These are phyloP conservation scores for Anaspis maculata DNA, from an alignment of 2,888 invertebrate genomes.

Conservation along the genomic window DNA sequence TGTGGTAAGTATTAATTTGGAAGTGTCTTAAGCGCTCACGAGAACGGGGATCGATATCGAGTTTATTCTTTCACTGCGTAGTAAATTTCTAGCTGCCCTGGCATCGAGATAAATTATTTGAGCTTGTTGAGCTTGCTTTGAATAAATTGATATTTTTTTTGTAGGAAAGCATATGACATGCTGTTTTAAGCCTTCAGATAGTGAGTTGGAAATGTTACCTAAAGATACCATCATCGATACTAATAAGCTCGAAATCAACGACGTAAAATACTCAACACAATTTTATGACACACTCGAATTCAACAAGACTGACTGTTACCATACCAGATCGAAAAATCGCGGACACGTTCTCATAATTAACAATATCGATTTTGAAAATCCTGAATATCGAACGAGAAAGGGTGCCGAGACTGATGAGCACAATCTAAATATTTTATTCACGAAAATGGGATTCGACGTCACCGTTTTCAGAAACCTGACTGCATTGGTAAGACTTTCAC, in stretches of 20 bases:
- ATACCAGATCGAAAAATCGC: slow-evolving; percentile 26
- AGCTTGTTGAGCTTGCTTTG: no score
- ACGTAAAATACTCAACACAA: slow-evolving; percentile 9
- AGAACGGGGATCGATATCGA: no score
- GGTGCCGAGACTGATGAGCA: not conserved
- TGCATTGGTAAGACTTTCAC: no score
- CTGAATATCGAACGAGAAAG: slow-evolving; percentile 6
- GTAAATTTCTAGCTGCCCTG: no score
- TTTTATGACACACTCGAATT: slow-evolving; percentile 9
- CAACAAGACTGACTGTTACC: slow-evolving; percentile 17
- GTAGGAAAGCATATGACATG: slow-evolving; percentile 6
- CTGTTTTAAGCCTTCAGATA: slow-evolving; percentile 3
- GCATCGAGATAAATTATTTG: no score
- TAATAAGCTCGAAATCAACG: slow-evolving; percentile 1
- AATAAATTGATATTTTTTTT: no score
- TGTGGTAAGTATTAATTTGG: no score
- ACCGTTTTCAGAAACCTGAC: not conserved
- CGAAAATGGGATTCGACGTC: not conserved
- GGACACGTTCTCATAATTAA: slow-evolving; percentile 36
- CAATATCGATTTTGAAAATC: slow-evolving; percentile 33
- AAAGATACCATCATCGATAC: no score
- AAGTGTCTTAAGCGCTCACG: no score
- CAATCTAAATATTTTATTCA: not conserved
- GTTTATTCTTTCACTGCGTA: no score
- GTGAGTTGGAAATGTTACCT: no score